Evolutionary conservation across 2,113 vertebrate genomes (phyloP).

Genomic region (Condylura cristata): DNA sequence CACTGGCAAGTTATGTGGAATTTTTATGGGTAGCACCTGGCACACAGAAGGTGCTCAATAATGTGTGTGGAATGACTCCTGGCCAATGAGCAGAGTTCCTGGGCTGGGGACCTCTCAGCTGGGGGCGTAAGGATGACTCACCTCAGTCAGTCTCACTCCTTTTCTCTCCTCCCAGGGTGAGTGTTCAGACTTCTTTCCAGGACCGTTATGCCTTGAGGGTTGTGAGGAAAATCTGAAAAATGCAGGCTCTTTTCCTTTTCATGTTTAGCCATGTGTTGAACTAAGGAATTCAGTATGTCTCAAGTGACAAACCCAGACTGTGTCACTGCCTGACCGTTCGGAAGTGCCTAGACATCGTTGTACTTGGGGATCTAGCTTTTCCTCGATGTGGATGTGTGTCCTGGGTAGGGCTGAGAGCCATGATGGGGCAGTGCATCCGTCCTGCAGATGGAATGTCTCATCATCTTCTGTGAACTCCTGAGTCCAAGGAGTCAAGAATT

Average conservation of each 20-base stretch:
- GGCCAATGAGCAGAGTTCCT: neutral
- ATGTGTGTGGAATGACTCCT: neutral
- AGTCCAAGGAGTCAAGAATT: neutral
- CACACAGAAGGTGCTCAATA: neutral
- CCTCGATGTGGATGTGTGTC: neutral
- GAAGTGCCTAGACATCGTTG: neutral
- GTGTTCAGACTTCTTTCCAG: no score
- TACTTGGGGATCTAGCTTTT: neutral
- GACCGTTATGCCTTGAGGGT: neutral
- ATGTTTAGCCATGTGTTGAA: neutral
- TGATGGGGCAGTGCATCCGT: neutral
- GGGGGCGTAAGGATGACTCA: neutral
- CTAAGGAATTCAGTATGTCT: slow-evolving; percentile 46
- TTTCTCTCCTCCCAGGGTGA: neutral
- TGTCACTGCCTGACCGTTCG: neutral
- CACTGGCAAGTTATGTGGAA: neutral
- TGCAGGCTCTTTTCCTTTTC: neutral
- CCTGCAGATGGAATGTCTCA: neutral
- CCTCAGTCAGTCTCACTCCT: neutral
- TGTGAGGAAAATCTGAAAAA: slow-evolving; percentile 39
- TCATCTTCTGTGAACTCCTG: neutral
- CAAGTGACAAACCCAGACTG: neutral
- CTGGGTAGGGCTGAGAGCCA: neutral
- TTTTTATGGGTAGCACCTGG: slow-evolving; percentile 16
- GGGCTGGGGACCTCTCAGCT: neutral